phyloP scores from a whole-genome alignment of 2,888 invertebrate genomes.

The Drosophila yooni region DNA sequence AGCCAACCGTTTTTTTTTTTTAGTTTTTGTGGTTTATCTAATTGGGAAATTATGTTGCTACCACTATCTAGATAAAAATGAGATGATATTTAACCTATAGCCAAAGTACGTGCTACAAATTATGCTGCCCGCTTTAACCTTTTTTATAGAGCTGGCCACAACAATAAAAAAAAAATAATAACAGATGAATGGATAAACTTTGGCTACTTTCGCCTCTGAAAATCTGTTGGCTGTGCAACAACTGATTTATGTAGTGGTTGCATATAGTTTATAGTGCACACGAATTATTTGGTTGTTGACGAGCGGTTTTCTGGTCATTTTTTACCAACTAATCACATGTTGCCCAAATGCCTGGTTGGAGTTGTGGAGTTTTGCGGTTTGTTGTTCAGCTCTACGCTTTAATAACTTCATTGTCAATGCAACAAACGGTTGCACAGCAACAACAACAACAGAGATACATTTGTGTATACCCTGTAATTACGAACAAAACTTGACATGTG shows the following conservation, averaged over 20 bases:
- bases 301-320: constrained; percentile 18
- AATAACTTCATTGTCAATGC: constrained; percentile 80
- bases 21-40: constrained; percentile 55
- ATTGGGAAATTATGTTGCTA: constrained; percentile 62
- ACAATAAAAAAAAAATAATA: neutral
- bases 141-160: neutral
- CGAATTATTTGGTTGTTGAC: constrained; percentile 35
- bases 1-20: constrained; percentile 7
- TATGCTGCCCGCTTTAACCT: constrained; percentile 17
- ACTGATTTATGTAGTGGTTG: constrained; percentile 47
- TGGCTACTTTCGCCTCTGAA: constrained; percentile 45
- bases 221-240: constrained; percentile 22
- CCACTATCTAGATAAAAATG: constrained; percentile 30
- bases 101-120: constrained; percentile 44
- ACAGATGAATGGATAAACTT: neutral
- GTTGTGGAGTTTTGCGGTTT: constrained; percentile 54
- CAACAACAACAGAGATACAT: constrained; percentile 23
- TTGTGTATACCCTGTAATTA: constrained; percentile 25
- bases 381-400: constrained; percentile 67
- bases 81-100: constrained; percentile 30
- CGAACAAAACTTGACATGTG: neutral
- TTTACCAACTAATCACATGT: constrained; percentile 59
- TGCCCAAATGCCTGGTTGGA: constrained; percentile 45
- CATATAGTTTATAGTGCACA: constrained; percentile 38
- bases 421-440: constrained; percentile 58